Base-by-base conservation (phyloP, 2,888 invertebrate genomes). In the Tenthredo mesomela region DNA sequence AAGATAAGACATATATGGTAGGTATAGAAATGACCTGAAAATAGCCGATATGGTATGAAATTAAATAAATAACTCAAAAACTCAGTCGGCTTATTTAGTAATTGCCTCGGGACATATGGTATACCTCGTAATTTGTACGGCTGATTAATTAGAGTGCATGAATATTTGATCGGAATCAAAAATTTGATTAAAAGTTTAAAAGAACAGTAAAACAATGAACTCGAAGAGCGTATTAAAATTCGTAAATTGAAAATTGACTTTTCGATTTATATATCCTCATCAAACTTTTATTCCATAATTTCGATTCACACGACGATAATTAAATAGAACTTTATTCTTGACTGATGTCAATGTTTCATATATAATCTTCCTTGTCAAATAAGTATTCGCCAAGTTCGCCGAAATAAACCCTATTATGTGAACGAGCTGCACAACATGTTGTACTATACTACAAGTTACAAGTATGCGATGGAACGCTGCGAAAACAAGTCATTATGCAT, bases 291-390 rank as follows among this genome's bases (percentile, higher is more conserved):
- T 25, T 61, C 10, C 25, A 61, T 61, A 25, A 58, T 58, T 18
- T 58, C 21, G 15, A 29, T 65, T 65, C 10, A 12, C 67, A 29
- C 33, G 12, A 33, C 15, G 15, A 33, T 61, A 2, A 61, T 25
- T 9, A 25, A 67, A 67, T n/a, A n/a, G n/a, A n/a, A n/a, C n/a
- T n/a, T n/a, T n/a, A n/a, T n/a, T n/a, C n/a, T n/a, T n/a, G n/a
- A n/a, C n/a, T n/a, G n/a, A n/a, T n/a, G n/a, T n/a, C n/a, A n/a
- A n/a, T n/a, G n/a, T n/a, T 33, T 15, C 4, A 15, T 18, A 67
- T 67, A 33, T 73, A 40, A 73, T 40, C 21, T 73, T 21, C 12
- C 21, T 73, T 21, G 40, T 73, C 73, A 43, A 73, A 40, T 43
- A 43, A 73, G 40, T 73, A 29, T 29, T n/a, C n/a, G n/a, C n/a